A percentile compares a stretch with the other conserved stretches of the same genome.
phyloP scores from a whole-genome alignment of 1,140 invertebrate species.

The Tetramorium alpestre region DNA sequence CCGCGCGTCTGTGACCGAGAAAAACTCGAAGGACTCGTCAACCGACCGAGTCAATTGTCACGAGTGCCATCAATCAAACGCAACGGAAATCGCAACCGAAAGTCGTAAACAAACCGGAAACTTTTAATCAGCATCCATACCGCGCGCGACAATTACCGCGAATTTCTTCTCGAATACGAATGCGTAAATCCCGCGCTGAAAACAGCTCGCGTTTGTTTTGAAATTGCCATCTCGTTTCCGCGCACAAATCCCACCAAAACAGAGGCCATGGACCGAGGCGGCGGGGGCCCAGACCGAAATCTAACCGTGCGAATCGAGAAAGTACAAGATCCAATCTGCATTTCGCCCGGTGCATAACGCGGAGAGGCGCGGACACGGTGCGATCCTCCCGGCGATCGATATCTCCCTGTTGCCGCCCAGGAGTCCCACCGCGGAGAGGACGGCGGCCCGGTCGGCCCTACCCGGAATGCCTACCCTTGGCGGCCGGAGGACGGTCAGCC shows the following conservation, averaged over 20 bases:
- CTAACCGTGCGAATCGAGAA: too few relatives aligned
- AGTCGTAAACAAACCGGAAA: not conserved
- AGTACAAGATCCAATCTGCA: too few relatives aligned
- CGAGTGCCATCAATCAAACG: not conserved
- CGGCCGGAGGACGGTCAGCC: too few relatives aligned
- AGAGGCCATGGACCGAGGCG: too few relatives aligned
- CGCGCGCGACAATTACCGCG: not conserved
- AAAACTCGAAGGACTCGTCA: not conserved
- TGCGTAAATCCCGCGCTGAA: too few relatives aligned
- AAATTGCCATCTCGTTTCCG: not conserved
- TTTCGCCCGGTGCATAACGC: not conserved
- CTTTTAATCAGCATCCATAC: not conserved
- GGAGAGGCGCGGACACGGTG: not conserved
- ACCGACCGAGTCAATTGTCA: not conserved
- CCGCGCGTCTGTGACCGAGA: not conserved
- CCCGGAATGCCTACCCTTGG: too few relatives aligned
- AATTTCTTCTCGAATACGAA: not conserved
- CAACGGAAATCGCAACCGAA: not conserved
- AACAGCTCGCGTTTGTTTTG: too few relatives aligned
- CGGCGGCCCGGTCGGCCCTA: not conserved
- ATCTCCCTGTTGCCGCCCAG: conserved; percentile 29
- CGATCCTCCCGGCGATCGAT: conserved; percentile 32
- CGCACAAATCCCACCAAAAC: too few relatives aligned
- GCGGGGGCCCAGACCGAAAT: too few relatives aligned
- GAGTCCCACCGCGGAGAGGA: conserved; percentile 11